phyloP scores from a whole-genome alignment of 1,140 invertebrate species.

The Nasonia longicornis region DNA sequence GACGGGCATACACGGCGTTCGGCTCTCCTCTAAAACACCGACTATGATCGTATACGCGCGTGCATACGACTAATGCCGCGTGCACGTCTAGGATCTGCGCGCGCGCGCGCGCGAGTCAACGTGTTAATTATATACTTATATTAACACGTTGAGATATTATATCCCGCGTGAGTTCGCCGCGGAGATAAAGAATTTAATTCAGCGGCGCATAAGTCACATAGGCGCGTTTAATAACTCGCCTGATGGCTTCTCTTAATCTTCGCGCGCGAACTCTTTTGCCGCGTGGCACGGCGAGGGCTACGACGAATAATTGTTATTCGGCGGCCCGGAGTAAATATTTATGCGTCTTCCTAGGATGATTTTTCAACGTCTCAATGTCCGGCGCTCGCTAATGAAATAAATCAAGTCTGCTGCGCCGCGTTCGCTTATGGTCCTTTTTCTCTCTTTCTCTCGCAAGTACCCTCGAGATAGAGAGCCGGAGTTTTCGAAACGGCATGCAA shows the following conservation, averaged over 20 bases:
- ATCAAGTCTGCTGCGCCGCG: not conserved
- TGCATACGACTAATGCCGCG: constrained; percentile 26
- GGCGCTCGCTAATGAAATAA: not conserved
- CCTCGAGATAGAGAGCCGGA: no score
- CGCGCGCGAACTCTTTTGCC: not conserved
- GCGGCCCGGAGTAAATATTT: constrained; percentile 13
- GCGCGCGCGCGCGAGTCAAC: not conserved
- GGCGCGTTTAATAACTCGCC: constrained; percentile 33
- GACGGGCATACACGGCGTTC: not conserved
- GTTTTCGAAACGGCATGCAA: no score
- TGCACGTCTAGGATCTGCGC: not conserved
- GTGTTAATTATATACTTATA: constrained; percentile 42
- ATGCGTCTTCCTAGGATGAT: not conserved
- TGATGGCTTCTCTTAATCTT: constrained; percentile 20
- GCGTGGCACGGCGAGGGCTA: not conserved
- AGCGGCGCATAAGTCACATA: constrained; percentile 10
- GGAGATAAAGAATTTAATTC: constrained; percentile 28
- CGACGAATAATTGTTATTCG: constrained; percentile 30
- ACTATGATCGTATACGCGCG: constrained; percentile 10
- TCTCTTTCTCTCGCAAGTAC: not conserved
- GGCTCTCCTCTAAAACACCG: constrained; percentile 1
- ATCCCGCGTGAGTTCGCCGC: not conserved
- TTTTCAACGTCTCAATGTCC: constrained; percentile 15
- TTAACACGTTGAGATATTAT: not conserved
- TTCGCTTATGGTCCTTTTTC: not conserved